Base-by-base conservation (phyloP, 2,797 vertebrate species). In the Xyrichtys novacula region DNA sequence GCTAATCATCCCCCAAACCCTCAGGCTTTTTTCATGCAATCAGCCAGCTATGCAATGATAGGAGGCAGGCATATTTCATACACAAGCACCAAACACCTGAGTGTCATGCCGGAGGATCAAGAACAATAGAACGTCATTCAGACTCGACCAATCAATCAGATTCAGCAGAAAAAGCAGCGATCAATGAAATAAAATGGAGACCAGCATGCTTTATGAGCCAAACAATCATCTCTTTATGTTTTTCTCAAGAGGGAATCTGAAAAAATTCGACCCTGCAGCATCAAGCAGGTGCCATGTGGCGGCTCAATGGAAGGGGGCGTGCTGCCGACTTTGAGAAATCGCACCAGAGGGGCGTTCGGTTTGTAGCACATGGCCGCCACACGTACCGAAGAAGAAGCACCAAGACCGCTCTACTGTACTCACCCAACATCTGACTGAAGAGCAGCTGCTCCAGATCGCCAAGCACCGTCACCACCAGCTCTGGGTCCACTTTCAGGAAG, bases 361-460 rank as follows among this genome's bases (percentile, higher is more conserved):
- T 81, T 52, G 65, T 54, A 75, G 74, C 79, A 83, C 64, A 80
- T 78, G 76, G 65, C 26, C 15, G 43, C 65, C 55, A 70, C 56
- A 47, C 34, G 15, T 68, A 73, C 47, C 36, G 23, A 7, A 46
- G 23, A 7, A 46, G 28, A 9, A 40, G 23, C 12, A 46, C 20
- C 47, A 29, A 25, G 20, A 10, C 32, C 48, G 23, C 53, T 65
- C 36, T 56, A 31, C 43, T 54, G 46, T 91, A 97, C 97, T 98
- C 91, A 99, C 98, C 98, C 76, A 99, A 89, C 91, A 98, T 98
- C 89, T 99, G 97, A 92, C 97, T 99, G 95, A 99, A 99, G 43
- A 99, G 97, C 58, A 99, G 95, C 93, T 99, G 98, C 90, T 99
- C 98, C 92, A 99, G 92, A 91, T 99, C 98, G 0, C 98, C 98